Conservation (phyloP, 2,113 vertebrate genomes). For the Cyanoramphus novaezelandiae region DNA sequence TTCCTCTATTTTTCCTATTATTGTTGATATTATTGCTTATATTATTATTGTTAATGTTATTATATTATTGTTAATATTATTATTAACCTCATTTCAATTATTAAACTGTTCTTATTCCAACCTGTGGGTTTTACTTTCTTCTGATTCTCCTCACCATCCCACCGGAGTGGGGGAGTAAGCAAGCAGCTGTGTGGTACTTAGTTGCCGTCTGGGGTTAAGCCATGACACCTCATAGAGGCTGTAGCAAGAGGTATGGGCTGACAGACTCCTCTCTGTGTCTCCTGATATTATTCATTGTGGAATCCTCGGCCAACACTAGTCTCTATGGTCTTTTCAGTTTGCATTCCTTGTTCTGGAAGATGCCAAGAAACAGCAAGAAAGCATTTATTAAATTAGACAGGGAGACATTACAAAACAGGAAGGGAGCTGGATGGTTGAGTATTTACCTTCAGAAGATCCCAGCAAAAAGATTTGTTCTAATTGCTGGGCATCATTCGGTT, state of each 20-base stretch:
- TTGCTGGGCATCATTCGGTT: neutral
- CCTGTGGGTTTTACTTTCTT: neutral
- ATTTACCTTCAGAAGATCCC: constrained; percentile 74
- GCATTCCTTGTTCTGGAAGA: constrained; percentile 78
- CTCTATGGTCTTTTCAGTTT: constrained; percentile 77
- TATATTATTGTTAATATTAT: neutral
- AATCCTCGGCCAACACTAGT: constrained; percentile 55
- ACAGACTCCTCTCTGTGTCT: constrained; percentile 61
- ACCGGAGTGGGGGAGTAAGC: neutral
- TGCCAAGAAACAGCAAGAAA: constrained; percentile 77
- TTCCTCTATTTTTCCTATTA: neutral
- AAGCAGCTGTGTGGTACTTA: neutral
- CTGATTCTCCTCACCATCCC: neutral
- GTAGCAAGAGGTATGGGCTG: constrained; percentile 3
- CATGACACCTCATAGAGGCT: neutral
- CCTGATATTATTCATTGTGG: constrained; percentile 69
- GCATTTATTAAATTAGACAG: constrained; percentile 77
- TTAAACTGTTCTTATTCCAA: neutral
- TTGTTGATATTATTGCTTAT: neutral
- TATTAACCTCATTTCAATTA: neutral
- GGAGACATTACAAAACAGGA: constrained; percentile 78
- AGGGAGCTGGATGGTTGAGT: constrained; percentile 71
- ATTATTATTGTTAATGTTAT: neutral
- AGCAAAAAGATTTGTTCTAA: constrained; percentile 27
- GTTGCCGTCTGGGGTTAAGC: neutral